phyloP scores from a whole-genome alignment of 2,113 vertebrate species.

The Triplophysa rosa region DNA sequence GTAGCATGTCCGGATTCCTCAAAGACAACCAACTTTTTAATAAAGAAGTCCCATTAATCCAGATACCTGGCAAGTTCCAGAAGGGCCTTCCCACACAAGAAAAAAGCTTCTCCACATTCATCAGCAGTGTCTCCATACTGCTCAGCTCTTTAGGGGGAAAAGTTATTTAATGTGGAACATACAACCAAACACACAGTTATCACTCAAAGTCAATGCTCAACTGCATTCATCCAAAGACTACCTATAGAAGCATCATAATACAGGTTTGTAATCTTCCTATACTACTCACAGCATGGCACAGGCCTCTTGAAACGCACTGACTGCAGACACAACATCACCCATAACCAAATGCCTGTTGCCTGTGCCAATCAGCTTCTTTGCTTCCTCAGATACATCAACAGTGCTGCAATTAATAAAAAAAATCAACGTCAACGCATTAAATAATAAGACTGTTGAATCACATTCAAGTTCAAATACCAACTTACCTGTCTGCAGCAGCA shows the following conservation, averaged over 20 bases:
- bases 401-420: conserved; percentile 61
- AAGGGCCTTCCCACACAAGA: conserved; percentile 93
- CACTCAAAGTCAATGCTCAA: too few species aligned
- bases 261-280: not conserved
- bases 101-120: conserved; percentile 95
- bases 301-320: conserved; percentile 93
- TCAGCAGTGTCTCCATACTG: conserved; percentile 93
- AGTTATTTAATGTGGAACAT: too few species aligned
- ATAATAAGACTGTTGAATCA: too few species aligned
- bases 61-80: conserved; percentile 91
- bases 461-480: not conserved
- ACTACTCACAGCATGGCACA: conserved; percentile 90
- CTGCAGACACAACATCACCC: conserved; percentile 91
- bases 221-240: too few species aligned
- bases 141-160: conserved; percentile 78
- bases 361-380: conserved; percentile 91
- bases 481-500: conserved; percentile 65
- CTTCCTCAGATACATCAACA: conserved; percentile 86
- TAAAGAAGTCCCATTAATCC: not conserved
- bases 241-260: not conserved
- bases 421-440: too few species aligned
- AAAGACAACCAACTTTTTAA: not conserved
- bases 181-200: not conserved
- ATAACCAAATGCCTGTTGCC: conserved; percentile 94
- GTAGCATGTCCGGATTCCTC: not conserved